Base-by-base conservation (phyloP, 1,140 invertebrate species). In the Cardiocondyla obscurior region DNA sequence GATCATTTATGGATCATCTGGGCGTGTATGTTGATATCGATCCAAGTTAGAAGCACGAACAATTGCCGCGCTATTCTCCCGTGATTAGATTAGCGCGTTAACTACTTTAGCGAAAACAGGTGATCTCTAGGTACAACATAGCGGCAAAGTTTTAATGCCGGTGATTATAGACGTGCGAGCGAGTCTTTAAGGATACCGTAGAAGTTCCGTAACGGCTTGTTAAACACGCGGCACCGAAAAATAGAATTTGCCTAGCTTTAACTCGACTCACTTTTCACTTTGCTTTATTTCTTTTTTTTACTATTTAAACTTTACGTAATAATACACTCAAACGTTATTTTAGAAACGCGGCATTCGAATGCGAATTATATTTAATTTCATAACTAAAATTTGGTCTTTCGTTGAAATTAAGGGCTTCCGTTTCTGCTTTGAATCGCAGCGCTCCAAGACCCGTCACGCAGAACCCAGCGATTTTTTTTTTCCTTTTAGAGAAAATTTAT, bases 81-180 rank as follows among this genome's bases (percentile, higher is more conserved):
- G 22, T 14, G 65, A 36, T 69, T 51, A 69, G 12, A 69, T 69
- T 8, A 33, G n/a, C 25, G 25, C 25, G n/a, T 44, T 33, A 51
- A 70, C 36, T 51, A 5, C 19, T 14, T 69, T 70, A 14, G 16
- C 10, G 10, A 51, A 70, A n/a, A 2, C 10, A 51, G 10, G 25
- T 10, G 22, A 42, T 73, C 14, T 8, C n/a, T 44, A 74, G n/a
- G 3, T 25, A 70, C 16, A 22, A 44, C 10, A n/a, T 36, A 44
- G 39, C 25, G n/a, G 6, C 2, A 7, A 73, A 73, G 70, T 73
- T 73, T 73, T 44, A 60, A 74, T 42, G 25, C 12, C 49, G 36
- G n/a, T 28, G 10, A 73, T 73, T 72, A 72, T 46, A 5, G 22
- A 57, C 42, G 14, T n/a, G 3, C 5, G 36, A 39, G 67, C n/a